phyloP scores from a whole-genome alignment of 2,113 vertebrate genomes.

The Xiphorhynchus elegans region DNA sequence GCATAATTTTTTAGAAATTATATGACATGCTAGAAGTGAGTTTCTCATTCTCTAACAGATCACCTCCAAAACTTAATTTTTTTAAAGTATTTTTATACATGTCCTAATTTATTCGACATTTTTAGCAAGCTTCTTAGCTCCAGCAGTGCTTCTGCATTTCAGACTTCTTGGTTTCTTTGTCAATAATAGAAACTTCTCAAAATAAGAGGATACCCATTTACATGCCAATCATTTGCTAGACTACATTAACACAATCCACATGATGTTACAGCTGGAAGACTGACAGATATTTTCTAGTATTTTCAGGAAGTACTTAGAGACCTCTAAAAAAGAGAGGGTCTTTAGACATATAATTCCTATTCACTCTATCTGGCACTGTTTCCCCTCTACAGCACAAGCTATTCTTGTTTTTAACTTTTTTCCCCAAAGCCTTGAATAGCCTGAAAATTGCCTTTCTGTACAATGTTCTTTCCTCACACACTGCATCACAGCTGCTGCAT shows the following conservation, averaged over 20 bases:
- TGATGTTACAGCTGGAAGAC: not conserved
- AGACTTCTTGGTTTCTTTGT: not conserved
- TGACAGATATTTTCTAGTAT: not conserved
- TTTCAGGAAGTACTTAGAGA: not conserved
- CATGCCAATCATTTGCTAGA: not conserved
- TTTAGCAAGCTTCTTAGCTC: not conserved
- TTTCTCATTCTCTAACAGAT: not conserved
- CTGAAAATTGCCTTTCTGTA: not conserved
- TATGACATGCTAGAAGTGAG: not conserved
- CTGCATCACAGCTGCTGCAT: not conserved
- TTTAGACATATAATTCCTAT: not conserved
- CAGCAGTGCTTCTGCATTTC: not conserved
- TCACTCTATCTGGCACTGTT: accelerated
- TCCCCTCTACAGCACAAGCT: not conserved
- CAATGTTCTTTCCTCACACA: not conserved
- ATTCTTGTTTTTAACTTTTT: not conserved
- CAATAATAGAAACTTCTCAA: not conserved
- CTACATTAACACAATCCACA: not conserved
- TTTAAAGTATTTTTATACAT: not conserved
- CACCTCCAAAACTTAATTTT: not conserved
- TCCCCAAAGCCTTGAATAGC: not conserved
- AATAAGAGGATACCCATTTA: not conserved
- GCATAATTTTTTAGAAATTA: not conserved
- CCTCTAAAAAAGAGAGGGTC: not conserved
- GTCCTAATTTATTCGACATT: not conserved